Base-by-base conservation (phyloP, 2,888 invertebrate genomes). In the Sepioteuthis lessoniana region DNA sequence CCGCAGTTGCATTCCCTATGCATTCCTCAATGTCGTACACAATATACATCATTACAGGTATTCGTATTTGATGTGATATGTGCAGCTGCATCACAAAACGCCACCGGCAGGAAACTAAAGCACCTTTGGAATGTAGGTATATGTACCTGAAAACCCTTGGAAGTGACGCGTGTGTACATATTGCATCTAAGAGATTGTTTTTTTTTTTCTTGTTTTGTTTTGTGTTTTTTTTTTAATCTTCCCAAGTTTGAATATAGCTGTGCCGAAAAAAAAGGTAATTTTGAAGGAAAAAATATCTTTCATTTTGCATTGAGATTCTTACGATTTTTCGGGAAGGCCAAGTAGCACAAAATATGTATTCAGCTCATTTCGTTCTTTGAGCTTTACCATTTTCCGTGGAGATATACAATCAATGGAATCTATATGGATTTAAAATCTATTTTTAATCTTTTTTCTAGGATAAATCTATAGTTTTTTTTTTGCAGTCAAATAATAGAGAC, bases 1-100 rank as follows among this genome's bases (percentile, higher is more conserved):
- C 76, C n/a, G n/a, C 16, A 21, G 13, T 16, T n/a, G n/a, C 76
- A 76, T n/a, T 76, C 76, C n/a, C 76, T 76, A n/a, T 76, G 76
- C 76, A 76, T 76, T n/a, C 76, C 76, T n/a, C 76, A 76, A n/a
- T 76, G 76, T 76, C 76, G 76, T 76, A n/a, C n/a, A 76, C 76
- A 76, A 76, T 76, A n/a, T n/a, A 76, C 76, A 76, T n/a, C 76
- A 76, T 76, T 76, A 76, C 76, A 76, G 76, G 76, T 76, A 76
- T 76, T 76, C 76, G n/a, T 76, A n/a, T 76, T n/a, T 76, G n/a
- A 76, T 76, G 50, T 55, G 50, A 55, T 55, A 55, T 55, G 76
- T 76, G 16, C 76, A 76, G n/a, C 76, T 76, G 76, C 76, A 76
- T 76, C 76, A 76, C n/a, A n/a, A 76, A 16, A 76, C n/a, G 76